Evolutionary conservation across 2,888 invertebrate species (phyloP), one percentile per base, ranked within the genome.

Genomic region (Papilio elwesi): DNA sequence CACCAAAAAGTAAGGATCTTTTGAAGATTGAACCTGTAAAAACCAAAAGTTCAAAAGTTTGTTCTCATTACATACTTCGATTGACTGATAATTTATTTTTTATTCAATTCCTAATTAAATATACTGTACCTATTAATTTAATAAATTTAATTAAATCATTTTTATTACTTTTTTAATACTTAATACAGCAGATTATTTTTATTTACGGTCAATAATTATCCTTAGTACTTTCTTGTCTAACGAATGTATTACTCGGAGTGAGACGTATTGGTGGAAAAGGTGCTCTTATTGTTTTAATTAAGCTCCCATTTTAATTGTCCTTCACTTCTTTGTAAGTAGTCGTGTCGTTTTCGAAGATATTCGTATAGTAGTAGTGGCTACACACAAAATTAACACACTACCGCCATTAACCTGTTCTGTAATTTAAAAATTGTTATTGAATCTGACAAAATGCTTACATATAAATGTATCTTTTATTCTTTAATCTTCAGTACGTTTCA

Each of bases 121-220:
- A 26, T 26, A 26, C 26, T 26, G 26, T 26, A 2, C 26, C 4
- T 26, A 26, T 26, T 26, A 26, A 26, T 26, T 26, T 26, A 26
- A 26, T 26, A 26, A 26, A 26, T 26, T 26, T 26, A n/a, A 26
- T 26, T 26, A 26, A n/a, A 47, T 47, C 63, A 12, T 15, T 16
- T 9, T 68, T 48, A 52, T 68, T 68, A 47, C 26, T 11, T 57
- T 68, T 9, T 68, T 8, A 59, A 11, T 36, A 36, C 47, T 43
- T 62, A 8, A 51, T 11, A 36, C 36, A 36, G 55, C 6, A 70
- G 48, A 57, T 70, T n/a, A n/a, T n/a, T n/a, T 57, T 65, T 65
- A 70, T 65, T 70, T 70, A 57, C 48, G 15, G 65, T 70, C 49
- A 70, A 70, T 70, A 65, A 57, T 70, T 57, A 49, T 16, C n/a